A percentile compares a stretch with the other conserved stretches of the same genome.
Conservation (phyloP, 2,113 vertebrate species). For the Daboia siamensis region DNA sequence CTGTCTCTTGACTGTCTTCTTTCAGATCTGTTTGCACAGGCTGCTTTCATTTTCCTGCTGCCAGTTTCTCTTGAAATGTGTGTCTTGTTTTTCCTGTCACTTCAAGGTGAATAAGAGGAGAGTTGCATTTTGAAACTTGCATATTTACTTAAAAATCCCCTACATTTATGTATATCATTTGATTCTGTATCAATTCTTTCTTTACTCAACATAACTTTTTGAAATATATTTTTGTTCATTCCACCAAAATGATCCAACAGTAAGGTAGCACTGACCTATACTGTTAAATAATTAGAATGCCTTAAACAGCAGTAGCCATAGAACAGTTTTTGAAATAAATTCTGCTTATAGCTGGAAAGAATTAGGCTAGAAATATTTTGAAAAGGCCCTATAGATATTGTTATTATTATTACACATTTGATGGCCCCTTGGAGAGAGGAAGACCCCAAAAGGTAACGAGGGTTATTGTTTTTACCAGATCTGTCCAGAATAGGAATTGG, state of each 20-base stretch:
- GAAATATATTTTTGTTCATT: background rate
- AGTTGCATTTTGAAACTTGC: background rate
- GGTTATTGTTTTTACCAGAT: background rate
- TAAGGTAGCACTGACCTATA: background rate
- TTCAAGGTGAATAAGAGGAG: background rate
- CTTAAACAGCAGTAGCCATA: background rate
- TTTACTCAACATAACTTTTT: background rate
- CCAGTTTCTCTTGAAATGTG: background rate
- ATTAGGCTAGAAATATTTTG: background rate
- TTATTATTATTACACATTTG: background rate
- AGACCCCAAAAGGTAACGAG: background rate
- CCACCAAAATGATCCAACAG: background rate
- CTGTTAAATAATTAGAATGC: background rate
- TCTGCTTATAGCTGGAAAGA: background rate
- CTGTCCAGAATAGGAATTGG: background rate
- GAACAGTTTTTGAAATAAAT: background rate
- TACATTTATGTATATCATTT: background rate
- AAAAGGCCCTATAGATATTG: background rate
- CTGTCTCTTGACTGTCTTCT: constrained; percentile 5
- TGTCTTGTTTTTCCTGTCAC: background rate
- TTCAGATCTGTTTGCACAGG: background rate
- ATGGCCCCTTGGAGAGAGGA: background rate
- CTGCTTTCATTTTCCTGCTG: constrained; percentile 4
- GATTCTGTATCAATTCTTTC: background rate
- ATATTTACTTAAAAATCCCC: background rate